phyloP scores from a whole-genome alignment of 2,113 vertebrate species.

The Elephas maximus region DNA sequence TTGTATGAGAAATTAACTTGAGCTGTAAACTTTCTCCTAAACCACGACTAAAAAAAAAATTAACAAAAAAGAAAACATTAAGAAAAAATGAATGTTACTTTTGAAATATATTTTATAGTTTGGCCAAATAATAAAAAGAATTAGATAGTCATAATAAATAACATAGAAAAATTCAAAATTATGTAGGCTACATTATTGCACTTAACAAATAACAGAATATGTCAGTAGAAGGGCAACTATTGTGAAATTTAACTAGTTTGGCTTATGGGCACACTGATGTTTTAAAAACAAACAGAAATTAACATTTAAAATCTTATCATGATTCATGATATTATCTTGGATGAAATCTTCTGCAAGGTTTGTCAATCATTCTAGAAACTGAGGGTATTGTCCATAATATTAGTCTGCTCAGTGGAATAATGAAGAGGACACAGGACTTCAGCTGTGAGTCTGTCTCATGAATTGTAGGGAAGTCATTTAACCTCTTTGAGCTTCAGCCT shows the following conservation, averaged over 20 bases:
- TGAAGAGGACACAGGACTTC: background rate
- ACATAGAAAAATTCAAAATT: background rate
- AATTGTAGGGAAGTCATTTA: background rate
- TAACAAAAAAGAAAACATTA: too few relatives aligned
- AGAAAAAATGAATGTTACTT: background rate
- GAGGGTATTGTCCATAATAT: background rate
- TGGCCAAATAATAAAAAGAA: background rate
- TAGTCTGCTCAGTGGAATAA: too few relatives aligned
- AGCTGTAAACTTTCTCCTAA: too few relatives aligned
- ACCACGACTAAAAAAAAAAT: too few relatives aligned
- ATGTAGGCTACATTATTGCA: background rate
- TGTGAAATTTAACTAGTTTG: background rate
- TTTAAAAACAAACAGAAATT: background rate
- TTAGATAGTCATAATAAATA: background rate
- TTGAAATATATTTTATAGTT: background rate
- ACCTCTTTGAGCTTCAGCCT: background rate
- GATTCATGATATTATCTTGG: background rate
- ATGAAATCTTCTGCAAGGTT: background rate
- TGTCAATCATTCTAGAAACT: background rate
- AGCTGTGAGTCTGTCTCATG: too few relatives aligned
- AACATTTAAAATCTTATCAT: background rate
- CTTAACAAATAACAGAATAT: background rate
- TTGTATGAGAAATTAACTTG: too few relatives aligned
- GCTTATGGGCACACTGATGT: background rate
- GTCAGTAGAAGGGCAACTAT: background rate